Evolutionary conservation across 1,140 invertebrate species (phyloP).

Genomic region (Drosophila miranda): DNA sequence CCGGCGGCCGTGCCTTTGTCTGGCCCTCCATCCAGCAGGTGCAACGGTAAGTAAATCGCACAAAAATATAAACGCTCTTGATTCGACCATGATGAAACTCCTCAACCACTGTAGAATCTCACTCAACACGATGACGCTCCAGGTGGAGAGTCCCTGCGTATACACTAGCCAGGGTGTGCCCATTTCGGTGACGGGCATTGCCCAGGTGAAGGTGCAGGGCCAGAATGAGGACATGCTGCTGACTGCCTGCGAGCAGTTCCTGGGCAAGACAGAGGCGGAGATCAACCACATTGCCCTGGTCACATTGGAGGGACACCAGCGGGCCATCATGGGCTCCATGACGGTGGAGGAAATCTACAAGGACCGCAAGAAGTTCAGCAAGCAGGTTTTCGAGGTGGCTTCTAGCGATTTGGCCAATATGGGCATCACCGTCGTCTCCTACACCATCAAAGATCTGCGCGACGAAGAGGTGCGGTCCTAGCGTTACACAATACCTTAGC

Average conservation of each 20-base stretch:
- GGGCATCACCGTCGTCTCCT: constrained; percentile 99
- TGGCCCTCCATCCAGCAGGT: constrained; percentile 97
- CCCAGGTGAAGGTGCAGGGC: constrained; percentile 98
- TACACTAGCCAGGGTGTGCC: constrained; percentile 98
- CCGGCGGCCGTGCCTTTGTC: constrained; percentile 97
- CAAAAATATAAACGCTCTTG: background rate
- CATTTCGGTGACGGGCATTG: constrained; percentile 98
- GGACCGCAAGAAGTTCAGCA: constrained; percentile 99
- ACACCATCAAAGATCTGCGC: constrained; percentile 98
- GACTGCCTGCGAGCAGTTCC: constrained; percentile 97
- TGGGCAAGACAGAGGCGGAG: constrained; percentile 94
- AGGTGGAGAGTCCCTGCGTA: constrained; percentile 95
- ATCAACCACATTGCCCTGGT: constrained; percentile 97
- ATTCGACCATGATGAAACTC: constrained; percentile 24
- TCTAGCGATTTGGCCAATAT: constrained; percentile 98
- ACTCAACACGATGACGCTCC: constrained; percentile 97
- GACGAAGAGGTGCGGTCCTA: constrained; percentile 93
- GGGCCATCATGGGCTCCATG: constrained; percentile 99
- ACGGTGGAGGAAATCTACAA: constrained; percentile 99
- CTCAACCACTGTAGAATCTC: constrained; percentile 88
- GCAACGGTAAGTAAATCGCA: constrained; percentile 87
- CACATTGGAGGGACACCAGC: constrained; percentile 98
- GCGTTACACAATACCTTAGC: background rate
- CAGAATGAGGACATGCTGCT: constrained; percentile 98
- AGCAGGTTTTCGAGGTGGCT: constrained; percentile 97